A percentile compares a stretch with the other conserved stretches of the same genome.
Conservation (phyloP, 1,140 invertebrate genomes). For the Cyrtorhinus lividipennis region DNA sequence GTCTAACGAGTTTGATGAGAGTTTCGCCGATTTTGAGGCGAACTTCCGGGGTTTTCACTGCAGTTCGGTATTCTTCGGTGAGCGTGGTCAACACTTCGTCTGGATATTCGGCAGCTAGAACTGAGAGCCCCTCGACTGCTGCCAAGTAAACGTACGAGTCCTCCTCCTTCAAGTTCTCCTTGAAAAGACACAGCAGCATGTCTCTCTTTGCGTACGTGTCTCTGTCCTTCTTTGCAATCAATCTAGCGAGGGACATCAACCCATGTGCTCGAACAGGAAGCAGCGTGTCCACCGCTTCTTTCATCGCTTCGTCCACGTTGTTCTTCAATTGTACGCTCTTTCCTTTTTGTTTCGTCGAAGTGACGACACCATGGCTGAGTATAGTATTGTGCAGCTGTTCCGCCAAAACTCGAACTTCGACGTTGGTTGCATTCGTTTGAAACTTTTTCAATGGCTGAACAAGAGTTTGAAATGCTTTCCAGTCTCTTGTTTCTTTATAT, state of each 20-base stretch:
- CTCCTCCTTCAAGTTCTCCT: constrained; percentile 53
- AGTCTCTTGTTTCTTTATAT: constrained; percentile 27
- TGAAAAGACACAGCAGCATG: constrained; percentile 51
- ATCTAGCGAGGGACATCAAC: constrained; percentile 51
- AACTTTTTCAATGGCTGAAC: constrained; percentile 32
- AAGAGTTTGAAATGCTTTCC: constrained; percentile 33
- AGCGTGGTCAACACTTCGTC: constrained; percentile 50
- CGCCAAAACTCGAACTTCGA: constrained; percentile 27
- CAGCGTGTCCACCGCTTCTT: constrained; percentile 52
- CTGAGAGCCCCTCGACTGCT: constrained; percentile 57
- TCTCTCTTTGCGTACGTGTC: constrained; percentile 47
- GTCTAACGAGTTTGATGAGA: constrained; percentile 53
- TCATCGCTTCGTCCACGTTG: constrained; percentile 41
- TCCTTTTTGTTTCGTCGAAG: constrained; percentile 27
- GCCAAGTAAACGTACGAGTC: constrained; percentile 75
- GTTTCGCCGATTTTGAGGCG: constrained; percentile 71
- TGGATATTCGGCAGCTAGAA: constrained; percentile 45
- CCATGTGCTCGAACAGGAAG: constrained; percentile 69
- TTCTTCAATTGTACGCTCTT: constrained; percentile 26
- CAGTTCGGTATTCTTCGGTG: constrained; percentile 38
- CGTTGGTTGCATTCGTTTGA: constrained; percentile 21
- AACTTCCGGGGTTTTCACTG: constrained; percentile 35
- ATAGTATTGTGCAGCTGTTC: constrained; percentile 35
- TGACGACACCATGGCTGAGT: constrained; percentile 31
- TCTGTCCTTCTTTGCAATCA: constrained; percentile 49